These are phyloP conservation scores for Enteromius fasciolatus DNA, from an alignment of 2,797 vertebrate species.

Conservation along the genomic window DNA sequence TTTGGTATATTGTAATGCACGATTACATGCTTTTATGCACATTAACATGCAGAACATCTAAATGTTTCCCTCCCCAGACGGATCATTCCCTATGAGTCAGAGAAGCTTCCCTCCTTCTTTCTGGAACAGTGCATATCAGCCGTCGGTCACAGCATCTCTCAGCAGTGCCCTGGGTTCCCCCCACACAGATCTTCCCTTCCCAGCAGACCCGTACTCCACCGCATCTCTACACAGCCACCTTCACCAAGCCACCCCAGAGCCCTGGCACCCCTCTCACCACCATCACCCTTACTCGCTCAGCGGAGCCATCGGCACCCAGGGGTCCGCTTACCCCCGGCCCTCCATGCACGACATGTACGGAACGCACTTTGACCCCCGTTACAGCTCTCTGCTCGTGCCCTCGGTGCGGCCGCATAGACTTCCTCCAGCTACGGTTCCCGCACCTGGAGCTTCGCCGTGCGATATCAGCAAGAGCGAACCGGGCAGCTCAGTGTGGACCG, in stretches of 20 bases:
- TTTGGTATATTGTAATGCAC: background rate
- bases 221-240: slow-evolving; percentile 90
- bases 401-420: slow-evolving; percentile 90
- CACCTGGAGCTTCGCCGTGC: slow-evolving; percentile 83
- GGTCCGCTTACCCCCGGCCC: slow-evolving; percentile 84
- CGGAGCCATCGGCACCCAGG: slow-evolving; percentile 82
- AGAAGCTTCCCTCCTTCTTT: slow-evolving; percentile 95
- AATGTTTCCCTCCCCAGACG: slow-evolving; percentile 70
- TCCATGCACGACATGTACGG: slow-evolving; percentile 92
- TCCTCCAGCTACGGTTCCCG: slow-evolving; percentile 78
- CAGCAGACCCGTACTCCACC: slow-evolving; percentile 86
- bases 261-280: slow-evolving; percentile 92
- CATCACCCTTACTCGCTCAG: slow-evolving; percentile 88
- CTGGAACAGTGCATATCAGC: slow-evolving; percentile 97
- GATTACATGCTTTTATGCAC: background rate
- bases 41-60: background rate
- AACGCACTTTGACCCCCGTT: slow-evolving; percentile 90
- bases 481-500: slow-evolving; percentile 81
- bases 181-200: slow-evolving; percentile 89
- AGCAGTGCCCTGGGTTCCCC: slow-evolving; percentile 81
- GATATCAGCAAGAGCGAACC: slow-evolving; percentile 91
- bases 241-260: slow-evolving; percentile 88
- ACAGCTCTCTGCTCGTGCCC: slow-evolving; percentile 89
- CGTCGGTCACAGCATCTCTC: slow-evolving; percentile 81
- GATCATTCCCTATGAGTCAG: slow-evolving; percentile 94